phyloP scores from a whole-genome alignment of 1,140 invertebrate species.

The Rhagoletis zephyria region DNA sequence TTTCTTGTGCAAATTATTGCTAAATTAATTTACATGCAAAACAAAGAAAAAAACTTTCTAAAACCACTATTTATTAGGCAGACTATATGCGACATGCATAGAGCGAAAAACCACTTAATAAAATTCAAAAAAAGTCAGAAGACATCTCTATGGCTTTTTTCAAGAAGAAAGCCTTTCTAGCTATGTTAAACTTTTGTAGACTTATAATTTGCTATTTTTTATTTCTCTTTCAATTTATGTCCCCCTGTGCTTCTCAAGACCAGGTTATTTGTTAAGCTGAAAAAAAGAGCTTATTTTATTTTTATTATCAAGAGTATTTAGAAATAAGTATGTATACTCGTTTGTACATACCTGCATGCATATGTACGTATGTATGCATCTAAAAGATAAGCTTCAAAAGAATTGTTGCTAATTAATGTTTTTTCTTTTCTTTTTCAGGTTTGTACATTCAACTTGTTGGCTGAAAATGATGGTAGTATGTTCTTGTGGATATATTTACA shows the following conservation, averaged over 20 bases:
- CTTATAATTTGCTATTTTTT: too few species aligned
- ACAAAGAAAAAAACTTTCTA: conserved; percentile 11
- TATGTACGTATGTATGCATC: not conserved
- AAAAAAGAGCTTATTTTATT: not conserved
- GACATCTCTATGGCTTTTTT: too few species aligned
- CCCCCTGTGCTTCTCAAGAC: too few species aligned
- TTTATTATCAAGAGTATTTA: not conserved
- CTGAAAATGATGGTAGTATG: not conserved
- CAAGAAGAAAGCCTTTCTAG: too few species aligned
- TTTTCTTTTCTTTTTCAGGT: not conserved
- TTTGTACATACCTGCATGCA: too few species aligned
- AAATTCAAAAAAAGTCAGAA: too few species aligned
- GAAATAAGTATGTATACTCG: too few species aligned
- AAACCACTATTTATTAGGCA: conserved; percentile 39
- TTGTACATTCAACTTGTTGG: not conserved
- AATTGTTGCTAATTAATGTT: not conserved
- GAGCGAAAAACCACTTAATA: too few species aligned
- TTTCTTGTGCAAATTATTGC: conserved; percentile 20
- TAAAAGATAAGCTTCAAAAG: conserved; percentile 1
- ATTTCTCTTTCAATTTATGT: too few species aligned
- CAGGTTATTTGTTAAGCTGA: conserved; percentile 9
- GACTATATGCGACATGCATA: too few species aligned
- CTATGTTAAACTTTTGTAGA: too few species aligned
- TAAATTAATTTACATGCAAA: not conserved
- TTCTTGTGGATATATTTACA: too few species aligned